Evolutionary conservation across 2,888 invertebrate genomes (phyloP), one percentile per base, ranked within the genome.

Genomic region (Agriopis marginaria): DNA sequence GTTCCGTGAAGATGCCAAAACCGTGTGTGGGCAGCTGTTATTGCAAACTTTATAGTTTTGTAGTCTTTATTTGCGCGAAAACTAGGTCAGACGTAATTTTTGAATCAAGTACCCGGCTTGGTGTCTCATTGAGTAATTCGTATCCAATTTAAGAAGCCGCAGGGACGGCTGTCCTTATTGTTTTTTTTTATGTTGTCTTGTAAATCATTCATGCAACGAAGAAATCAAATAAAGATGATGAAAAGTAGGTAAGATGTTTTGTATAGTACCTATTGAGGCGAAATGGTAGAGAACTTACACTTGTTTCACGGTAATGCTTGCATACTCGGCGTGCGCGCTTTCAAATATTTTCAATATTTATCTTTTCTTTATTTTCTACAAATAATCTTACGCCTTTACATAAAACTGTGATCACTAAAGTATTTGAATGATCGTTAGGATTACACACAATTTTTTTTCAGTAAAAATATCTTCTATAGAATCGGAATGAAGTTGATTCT

Each of bases 31-130:
- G 75, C 23, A 67, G 42, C 58, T 17, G 67, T 72, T 73, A 77
- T 75, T 75, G 76, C 71, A 69, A 75, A 77, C 72, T 75, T 75
- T 77, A 77, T 75, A 66, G 71, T 71, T 74, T 73, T 73, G 51
- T 61, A 63, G 11, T 65, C 59, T 66, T 67, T 63, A 49, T 59
- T 58, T 68, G 61, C 11, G 32, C 47, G 42, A 74, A 64, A 76
- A 72, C 60, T 77, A 66, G 77, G 77, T 70, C 77, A 74, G 49
- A 69, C 32, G 73, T 74, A 64, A 77, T 77, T 75, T 74, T 73
- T 73, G 67, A 66, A 70, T 77, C 58, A 70, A 61, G 62, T 71
- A 71, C 51, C 63, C 51, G 59, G 50, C 70, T 72, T 63, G 61
- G 49, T 54, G 63, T 61, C 66, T 72, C 39, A 63, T 68, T 73